Conservation (phyloP, 2,797 vertebrate species). For the Serranus cabrilla region DNA sequence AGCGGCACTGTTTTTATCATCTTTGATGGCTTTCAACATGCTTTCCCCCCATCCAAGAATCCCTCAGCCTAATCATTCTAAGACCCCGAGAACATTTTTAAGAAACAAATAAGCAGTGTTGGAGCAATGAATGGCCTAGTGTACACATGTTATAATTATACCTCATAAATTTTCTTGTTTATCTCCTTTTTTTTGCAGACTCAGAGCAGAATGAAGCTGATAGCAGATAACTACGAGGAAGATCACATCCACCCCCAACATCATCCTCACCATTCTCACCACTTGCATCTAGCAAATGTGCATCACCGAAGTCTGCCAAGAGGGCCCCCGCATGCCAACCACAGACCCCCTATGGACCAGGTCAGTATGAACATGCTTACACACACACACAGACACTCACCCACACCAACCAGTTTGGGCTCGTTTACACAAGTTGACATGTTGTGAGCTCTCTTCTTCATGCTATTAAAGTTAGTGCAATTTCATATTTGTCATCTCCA, state of each 20-base stretch:
- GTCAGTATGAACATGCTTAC: conserved; percentile 77
- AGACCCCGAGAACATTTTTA: conserved; percentile 44
- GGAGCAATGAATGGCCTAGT: conserved; percentile 21
- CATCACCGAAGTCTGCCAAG: conserved; percentile 89
- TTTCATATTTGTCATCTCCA: conserved; percentile 64
- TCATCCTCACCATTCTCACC: conserved; percentile 88
- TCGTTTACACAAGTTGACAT: conserved; percentile 65
- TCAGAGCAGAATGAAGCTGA: conserved; percentile 97
- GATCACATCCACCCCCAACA: conserved; percentile 89
- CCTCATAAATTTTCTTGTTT: conserved; percentile 29
- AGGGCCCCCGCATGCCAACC: conserved; percentile 88
- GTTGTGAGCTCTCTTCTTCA: conserved; percentile 41
- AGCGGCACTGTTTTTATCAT: conserved; percentile 65
- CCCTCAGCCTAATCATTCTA: conserved; percentile 51
- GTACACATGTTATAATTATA: conserved; percentile 27
- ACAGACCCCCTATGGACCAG: conserved; percentile 94
- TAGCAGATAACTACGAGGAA: conserved; percentile 95
- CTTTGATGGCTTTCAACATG: conserved; percentile 67
- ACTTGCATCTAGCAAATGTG: conserved; percentile 87
- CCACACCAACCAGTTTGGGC: conserved; percentile 8
- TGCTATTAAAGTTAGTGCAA: conserved; percentile 54
- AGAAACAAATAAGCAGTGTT: conserved; percentile 45
- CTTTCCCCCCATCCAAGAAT: conserved; percentile 50
- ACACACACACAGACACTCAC: conserved; percentile 14
- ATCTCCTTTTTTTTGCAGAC: conserved; percentile 84